Conservation (phyloP, 2,797 vertebrate genomes). For the Danio jaintianensis region DNA sequence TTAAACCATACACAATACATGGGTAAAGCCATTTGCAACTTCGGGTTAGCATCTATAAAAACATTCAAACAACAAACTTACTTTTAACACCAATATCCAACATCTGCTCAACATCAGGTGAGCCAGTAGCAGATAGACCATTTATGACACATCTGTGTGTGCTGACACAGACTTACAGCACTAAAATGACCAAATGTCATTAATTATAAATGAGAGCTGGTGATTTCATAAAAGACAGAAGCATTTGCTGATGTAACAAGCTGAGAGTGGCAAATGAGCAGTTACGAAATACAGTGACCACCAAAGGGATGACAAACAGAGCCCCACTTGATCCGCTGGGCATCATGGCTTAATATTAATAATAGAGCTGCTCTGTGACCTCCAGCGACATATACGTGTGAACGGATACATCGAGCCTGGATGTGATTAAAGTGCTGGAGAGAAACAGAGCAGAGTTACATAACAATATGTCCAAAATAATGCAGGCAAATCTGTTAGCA, state of each 20-base stretch:
- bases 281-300: neutral
- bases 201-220: conserved; percentile 17
- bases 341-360: neutral
- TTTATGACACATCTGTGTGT: neutral
- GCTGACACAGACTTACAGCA: neutral
- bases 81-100: neutral
- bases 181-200: conserved; percentile 3
- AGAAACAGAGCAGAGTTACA: conserved; percentile 35
- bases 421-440: conserved; percentile 38
- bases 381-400: conserved; percentile 20
- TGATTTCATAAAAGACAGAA: neutral
- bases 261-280: neutral
- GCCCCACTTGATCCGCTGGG: neutral
- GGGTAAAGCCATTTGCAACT: too few species aligned
- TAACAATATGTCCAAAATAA: conserved; percentile 52
- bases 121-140: conserved; percentile 17
- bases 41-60: too few species aligned
- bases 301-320: neutral
- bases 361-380: neutral
- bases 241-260: conserved; percentile 14
- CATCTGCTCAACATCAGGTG: neutral
- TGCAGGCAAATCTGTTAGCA: conserved; percentile 24
- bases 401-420: neutral
- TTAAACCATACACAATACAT: too few species aligned
- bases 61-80: too few species aligned